These are phyloP conservation scores for Dioctria rufipes DNA, from an alignment of 2,888 invertebrate species.

Conservation along the genomic window DNA sequence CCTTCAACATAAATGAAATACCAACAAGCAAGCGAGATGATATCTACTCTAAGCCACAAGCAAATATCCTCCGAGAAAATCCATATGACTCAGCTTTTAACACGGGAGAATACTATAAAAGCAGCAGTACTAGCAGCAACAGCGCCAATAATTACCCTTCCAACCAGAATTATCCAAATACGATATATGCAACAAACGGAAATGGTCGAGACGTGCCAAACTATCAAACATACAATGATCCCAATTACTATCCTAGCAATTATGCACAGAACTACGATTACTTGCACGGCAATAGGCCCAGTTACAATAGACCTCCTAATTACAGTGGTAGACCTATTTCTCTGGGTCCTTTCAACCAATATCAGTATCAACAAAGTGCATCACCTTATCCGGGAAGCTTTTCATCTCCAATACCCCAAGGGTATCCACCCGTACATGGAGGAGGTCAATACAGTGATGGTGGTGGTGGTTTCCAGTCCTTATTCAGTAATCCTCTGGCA, in stretches of 20 bases:
- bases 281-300: conserved; percentile 57
- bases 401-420: background rate
- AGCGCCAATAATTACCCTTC: conserved; percentile 26
- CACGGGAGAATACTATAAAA: conserved; percentile 46
- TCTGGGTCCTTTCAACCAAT: background rate
- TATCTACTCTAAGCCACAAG: conserved; percentile 4
- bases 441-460: background rate
- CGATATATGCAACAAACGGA: conserved; percentile 17
- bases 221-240: conserved; percentile 51
- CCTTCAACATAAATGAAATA: conserved; percentile 24
- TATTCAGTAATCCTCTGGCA: conserved; percentile 54
- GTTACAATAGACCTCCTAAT: conserved; percentile 25
- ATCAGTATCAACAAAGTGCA: conserved; percentile 48
- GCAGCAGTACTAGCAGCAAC: background rate
- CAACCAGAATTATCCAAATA: conserved; percentile 39
- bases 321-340: conserved; percentile 15
- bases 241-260: conserved; percentile 54
- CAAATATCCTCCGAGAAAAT: conserved; percentile 42
- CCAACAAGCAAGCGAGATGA: conserved; percentile 5
- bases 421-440: background rate
- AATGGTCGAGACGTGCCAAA: conserved; percentile 48
- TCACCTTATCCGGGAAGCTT: conserved; percentile 18
- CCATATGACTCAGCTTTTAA: conserved; percentile 49
- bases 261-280: conserved; percentile 56
- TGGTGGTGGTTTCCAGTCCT: background rate